Evolutionary conservation across 2,797 vertebrate genomes (phyloP).

Genomic region (Cryptoprocta ferox): DNA sequence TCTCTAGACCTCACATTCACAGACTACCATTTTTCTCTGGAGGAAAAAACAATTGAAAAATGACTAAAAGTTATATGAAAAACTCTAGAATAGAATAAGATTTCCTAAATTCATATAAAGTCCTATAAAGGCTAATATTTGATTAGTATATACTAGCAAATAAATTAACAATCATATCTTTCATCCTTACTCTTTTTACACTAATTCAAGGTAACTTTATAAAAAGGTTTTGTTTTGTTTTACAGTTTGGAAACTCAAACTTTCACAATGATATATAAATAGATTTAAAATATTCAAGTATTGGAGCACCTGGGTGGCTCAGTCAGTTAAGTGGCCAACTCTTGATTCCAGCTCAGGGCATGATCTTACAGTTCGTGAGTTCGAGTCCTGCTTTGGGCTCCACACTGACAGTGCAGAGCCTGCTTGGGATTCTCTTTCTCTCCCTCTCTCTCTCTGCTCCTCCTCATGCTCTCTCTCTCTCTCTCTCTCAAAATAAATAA

Average conservation of each 20-base stretch:
- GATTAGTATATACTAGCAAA: background rate
- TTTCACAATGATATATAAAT: background rate
- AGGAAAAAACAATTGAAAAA: background rate
- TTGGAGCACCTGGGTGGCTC: no score
- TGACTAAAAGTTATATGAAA: background rate
- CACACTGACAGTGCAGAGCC: no score
- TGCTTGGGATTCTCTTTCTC: no score
- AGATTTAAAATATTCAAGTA: constrained; percentile 35
- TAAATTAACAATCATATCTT: background rate
- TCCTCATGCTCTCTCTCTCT: no score
- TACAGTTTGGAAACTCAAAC: constrained; percentile 4
- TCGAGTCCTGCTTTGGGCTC: no score
- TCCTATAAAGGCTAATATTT: constrained; percentile 20
- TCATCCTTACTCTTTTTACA: background rate
- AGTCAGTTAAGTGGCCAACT: no score
- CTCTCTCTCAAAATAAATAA: no score
- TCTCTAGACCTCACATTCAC: background rate
- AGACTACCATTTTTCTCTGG: background rate
- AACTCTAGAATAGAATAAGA: background rate
- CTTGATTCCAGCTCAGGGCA: no score
- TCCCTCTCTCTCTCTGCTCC: no score
- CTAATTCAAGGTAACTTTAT: background rate
- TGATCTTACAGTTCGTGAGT: no score
- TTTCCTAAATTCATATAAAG: constrained; percentile 17
- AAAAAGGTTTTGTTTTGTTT: background rate